A percentile compares a stretch with the other conserved stretches of the same genome.
phyloP scores from a whole-genome alignment of 2,113 vertebrate genomes.

The Australoheros scitulus region DNA sequence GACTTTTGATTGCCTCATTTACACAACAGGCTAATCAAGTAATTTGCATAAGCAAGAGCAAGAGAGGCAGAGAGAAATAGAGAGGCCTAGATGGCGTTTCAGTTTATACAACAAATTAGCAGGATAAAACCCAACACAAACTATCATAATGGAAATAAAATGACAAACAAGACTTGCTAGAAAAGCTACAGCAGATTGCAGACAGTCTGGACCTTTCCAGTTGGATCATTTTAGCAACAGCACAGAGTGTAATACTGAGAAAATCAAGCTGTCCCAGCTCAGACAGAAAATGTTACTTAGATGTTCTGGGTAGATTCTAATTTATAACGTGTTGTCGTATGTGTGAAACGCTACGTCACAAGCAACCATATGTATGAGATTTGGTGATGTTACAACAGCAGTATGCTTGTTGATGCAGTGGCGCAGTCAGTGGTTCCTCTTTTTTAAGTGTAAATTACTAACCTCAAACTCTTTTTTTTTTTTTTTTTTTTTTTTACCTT shows the following conservation, averaged over 20 bases:
- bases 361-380: neutral
- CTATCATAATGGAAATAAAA: neutral
- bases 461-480: neutral
- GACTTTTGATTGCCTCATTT: neutral
- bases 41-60: constrained; percentile 4
- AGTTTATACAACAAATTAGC: neutral
- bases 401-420: neutral
- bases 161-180: neutral
- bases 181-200: neutral
- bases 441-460: neutral
- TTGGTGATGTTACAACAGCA: neutral
- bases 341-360: neutral
- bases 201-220: neutral
- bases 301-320: neutral
- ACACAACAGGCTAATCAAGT: constrained; percentile 27
- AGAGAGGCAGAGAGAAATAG: neutral
- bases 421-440: neutral
- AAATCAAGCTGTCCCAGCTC: neutral
- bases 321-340: neutral
- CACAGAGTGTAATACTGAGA: neutral
- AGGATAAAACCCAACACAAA: neutral
- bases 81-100: neutral
- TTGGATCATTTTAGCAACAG: neutral
- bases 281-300: neutral
- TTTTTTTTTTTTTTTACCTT: no score